Evolutionary conservation across 2,113 vertebrate genomes (phyloP).

Genomic region (Circaetus gallicus): DNA sequence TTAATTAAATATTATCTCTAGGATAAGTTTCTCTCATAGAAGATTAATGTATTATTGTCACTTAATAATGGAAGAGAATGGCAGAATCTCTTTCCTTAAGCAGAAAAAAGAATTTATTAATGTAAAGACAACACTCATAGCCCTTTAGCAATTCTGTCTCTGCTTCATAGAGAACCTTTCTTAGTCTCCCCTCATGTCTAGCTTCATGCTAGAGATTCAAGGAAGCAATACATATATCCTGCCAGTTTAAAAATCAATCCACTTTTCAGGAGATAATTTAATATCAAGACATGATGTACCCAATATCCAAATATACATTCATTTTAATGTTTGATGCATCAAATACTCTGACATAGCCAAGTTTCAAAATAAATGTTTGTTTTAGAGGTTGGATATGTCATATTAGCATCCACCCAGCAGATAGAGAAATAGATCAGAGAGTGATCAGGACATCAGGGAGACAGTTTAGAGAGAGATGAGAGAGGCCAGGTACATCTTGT

Average conservation of each 20-base stretch:
- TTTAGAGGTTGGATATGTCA: conserved; percentile 69
- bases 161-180: not conserved
- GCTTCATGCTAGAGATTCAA: not conserved
- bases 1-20: conserved; percentile 59
- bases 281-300: conserved; percentile 29
- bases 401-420: conserved; percentile 66
- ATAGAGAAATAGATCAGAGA: conserved; percentile 68
- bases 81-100: conserved; percentile 28
- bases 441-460: conserved; percentile 65
- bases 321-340: conserved; percentile 40
- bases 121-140: conserved; percentile 35
- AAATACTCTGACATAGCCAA: conserved; percentile 22
- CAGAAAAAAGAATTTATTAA: conserved; percentile 31
- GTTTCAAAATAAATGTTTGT: conserved; percentile 68
- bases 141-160: conserved; percentile 29
- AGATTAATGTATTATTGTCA: conserved; percentile 43
- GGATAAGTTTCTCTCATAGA: conserved; percentile 42
- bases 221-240: conserved; percentile 27
- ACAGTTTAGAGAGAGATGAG: conserved; percentile 65
- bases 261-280: conserved; percentile 52
- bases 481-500: conserved; percentile 47
- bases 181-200: not conserved
- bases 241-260: conserved; percentile 47
- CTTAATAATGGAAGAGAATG: conserved; percentile 29
- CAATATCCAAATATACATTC: conserved; percentile 51